phyloP scores from a whole-genome alignment of 2,888 invertebrate genomes.

The Apodemia zela region DNA sequence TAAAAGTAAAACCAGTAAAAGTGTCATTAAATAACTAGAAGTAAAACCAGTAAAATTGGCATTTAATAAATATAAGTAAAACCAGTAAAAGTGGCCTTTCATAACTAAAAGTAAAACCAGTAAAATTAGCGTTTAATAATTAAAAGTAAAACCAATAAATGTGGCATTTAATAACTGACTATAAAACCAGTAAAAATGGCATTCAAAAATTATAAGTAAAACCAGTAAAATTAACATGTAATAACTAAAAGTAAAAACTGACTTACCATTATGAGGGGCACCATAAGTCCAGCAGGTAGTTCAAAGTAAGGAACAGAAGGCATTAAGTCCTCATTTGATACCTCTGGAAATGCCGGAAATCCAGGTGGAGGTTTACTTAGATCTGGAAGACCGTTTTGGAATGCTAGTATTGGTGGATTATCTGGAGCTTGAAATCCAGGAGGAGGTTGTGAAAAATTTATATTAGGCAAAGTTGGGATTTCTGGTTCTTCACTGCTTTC shows the following conservation, averaged over 20 bases:
- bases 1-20: too few species aligned
- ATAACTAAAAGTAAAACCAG: too few species aligned
- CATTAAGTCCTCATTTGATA: conserved; percentile 85
- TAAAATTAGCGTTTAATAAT: too few species aligned
- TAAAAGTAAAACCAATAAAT: too few species aligned
- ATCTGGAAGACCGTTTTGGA: conserved; percentile 86
- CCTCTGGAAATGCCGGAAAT: conserved; percentile 78
- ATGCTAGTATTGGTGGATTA: conserved; percentile 56
- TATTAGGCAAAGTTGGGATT: conserved; percentile 59
- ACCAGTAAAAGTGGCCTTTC: too few species aligned
- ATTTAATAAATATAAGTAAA: too few species aligned
- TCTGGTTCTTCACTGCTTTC: conserved; percentile 54
- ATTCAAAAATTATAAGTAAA: too few species aligned
- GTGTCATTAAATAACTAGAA: too few species aligned
- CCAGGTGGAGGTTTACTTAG: conserved; percentile 93
- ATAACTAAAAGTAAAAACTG: too few species aligned
- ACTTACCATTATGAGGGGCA: conserved; percentile 93
- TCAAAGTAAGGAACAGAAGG: conserved; percentile 98
- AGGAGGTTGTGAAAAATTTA: conserved; percentile 72
- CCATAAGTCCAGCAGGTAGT: conserved; percentile 98
- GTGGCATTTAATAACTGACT: too few species aligned
- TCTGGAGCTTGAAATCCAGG: conserved; percentile 60
- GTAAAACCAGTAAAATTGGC: background rate
- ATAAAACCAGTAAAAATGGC: too few species aligned
- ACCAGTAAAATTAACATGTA: too few species aligned